Percentiles rank a stretch among this genome's conserved stretches.
Conservation (phyloP, 2,113 vertebrate genomes). For the Amphilophus citrinellus region DNA sequence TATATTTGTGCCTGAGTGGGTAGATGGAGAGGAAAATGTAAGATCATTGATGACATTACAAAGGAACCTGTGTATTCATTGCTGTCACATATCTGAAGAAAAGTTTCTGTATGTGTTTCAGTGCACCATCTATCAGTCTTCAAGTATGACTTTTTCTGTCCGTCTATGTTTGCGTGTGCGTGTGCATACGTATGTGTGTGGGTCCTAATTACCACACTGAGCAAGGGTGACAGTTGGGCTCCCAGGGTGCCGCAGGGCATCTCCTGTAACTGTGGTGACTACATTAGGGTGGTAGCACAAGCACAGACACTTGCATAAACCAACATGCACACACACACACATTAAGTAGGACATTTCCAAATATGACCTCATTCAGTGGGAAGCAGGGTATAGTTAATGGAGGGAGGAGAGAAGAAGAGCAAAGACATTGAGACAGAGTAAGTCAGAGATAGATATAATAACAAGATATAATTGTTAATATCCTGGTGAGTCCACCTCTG, state of each 20-base stretch:
- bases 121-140: slow-evolving; percentile 15
- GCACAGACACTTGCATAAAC: not conserved
- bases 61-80: not conserved
- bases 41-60: slow-evolving; percentile 9
- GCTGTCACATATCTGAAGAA: slow-evolving; percentile 9
- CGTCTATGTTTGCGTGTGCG: slow-evolving; percentile 27
- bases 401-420: slow-evolving; percentile 34
- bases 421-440: slow-evolving; percentile 24
- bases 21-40: not conserved
- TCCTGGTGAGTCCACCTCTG: slow-evolving; percentile 27
- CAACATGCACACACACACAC: slow-evolving; percentile 13
- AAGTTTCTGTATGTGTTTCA: slow-evolving; percentile 18
- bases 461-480: slow-evolving; percentile 47
- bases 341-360: slow-evolving; percentile 77
- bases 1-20: not conserved
- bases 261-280: slow-evolving; percentile 77
- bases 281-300: slow-evolving; percentile 62
- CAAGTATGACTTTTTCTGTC: not conserved
- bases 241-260: slow-evolving; percentile 77
- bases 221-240: slow-evolving; percentile 79
- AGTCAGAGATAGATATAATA: slow-evolving; percentile 26
- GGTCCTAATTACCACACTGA: slow-evolving; percentile 79
- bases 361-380: slow-evolving; percentile 79
- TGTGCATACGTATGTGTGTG: slow-evolving; percentile 50
- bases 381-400: slow-evolving; percentile 53